Base-by-base conservation (phyloP, 2,888 invertebrate species). In the Branchinecta sandiegonensis region DNA sequence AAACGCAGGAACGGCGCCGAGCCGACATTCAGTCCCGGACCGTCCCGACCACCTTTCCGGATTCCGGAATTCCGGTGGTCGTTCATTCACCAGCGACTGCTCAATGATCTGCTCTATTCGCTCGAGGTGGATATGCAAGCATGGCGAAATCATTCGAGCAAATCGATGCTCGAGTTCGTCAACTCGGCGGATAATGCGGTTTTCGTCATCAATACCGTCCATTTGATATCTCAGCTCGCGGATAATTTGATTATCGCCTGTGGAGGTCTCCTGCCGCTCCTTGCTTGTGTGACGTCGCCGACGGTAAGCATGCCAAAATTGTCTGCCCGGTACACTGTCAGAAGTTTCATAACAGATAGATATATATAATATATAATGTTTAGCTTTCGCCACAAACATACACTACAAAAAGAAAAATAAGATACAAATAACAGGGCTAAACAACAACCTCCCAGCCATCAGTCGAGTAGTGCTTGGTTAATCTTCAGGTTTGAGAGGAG, bases 61-160 rank as follows among this genome's bases (percentile, higher is more conserved):
- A 99, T 99, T 77, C 99, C 99, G 46, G 99, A 99, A 81, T 99
- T 99, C 81, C 90, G 94, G 75, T 99, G 99, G 99, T 99, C 97
- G 1, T 92, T 93, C 79, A 93, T 99, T 73, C 99, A 99, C 80
- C 94, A 99, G 79, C 84, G 95, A 71, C 81, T 99, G 69, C 82
- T 99, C 0, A 93, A 94, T 13, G 99, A 99, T 79, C 89, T 99
- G 48, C 82, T 99, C 47, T 94, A 94, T 79, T 94, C 96, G 0
- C 82, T 99, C 69, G 99, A 99, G 80, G 93, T 93, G 12, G 99
- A 99, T 76, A 92, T 99, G 75, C 95, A 96, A 83, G 90, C 88
- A 65, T 87, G 87, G 87, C 83, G 85, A 78, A 83, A 94, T 78
- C 94, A 95, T 77, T 93, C 94, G 2, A 94, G 94, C 9, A 95